Conservation (phyloP, 2,888 invertebrate species). For the Drosophila ezoana region DNA sequence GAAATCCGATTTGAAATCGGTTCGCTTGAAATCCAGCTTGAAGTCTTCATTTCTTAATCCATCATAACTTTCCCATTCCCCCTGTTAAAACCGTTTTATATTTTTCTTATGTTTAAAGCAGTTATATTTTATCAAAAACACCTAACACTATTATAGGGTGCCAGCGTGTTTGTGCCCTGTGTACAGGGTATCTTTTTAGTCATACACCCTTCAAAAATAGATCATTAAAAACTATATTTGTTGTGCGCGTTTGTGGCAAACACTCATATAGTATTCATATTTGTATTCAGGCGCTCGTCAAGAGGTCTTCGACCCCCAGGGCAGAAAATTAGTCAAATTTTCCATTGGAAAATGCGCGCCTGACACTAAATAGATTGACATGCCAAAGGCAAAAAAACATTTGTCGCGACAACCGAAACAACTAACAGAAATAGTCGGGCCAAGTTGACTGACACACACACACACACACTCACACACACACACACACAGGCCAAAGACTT, state of each 20-base stretch:
- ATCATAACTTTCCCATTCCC: no score
- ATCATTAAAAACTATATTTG: slow-evolving; percentile 3
- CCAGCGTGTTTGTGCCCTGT: no score
- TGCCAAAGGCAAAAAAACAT: slow-evolving; percentile 46
- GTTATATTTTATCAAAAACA: no score
- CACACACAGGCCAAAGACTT: slow-evolving; percentile 18
- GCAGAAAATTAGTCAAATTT: slow-evolving; percentile 68
- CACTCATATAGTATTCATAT: slow-evolving; percentile 22
- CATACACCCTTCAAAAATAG: neutral
- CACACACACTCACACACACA: slow-evolving; percentile 4
- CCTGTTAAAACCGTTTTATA: no score
- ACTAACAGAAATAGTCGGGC: slow-evolving; percentile 53
- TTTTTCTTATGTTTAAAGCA: no score
- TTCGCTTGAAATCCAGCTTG: no score
- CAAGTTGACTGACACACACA: slow-evolving; percentile 38
- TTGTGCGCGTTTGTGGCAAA: slow-evolving; percentile 7
- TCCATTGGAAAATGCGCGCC: slow-evolving; percentile 53
- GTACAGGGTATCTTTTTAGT: slow-evolving; percentile 6
- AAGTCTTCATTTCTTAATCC: no score
- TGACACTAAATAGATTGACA: slow-evolving; percentile 67
- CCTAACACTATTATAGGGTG: no score
- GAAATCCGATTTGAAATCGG: no score
- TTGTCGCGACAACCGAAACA: slow-evolving; percentile 56
- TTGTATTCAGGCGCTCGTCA: slow-evolving; percentile 27
- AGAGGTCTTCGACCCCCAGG: slow-evolving; percentile 63